A percentile compares a stretch with the other conserved stretches of the same genome.
phyloP scores from a whole-genome alignment of 2,888 invertebrate species.

The Parnassius orleans region DNA sequence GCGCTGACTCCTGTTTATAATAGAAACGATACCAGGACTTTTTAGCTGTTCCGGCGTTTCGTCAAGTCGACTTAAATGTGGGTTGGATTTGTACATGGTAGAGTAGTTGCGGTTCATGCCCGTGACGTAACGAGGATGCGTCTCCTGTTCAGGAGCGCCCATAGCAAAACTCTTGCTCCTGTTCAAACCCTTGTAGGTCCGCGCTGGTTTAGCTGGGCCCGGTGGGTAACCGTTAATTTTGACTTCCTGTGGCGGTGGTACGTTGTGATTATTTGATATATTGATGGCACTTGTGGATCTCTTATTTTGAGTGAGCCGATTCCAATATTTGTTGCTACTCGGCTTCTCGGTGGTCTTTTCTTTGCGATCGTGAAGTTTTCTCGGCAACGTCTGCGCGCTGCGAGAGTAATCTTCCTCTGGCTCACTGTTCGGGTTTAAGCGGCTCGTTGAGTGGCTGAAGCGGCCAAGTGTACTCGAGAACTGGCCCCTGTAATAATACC shows the following conservation, averaged over 20 bases:
- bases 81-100: slow-evolving; percentile 88
- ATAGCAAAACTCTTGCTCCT: slow-evolving; percentile 94
- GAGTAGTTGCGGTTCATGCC: slow-evolving; percentile 75
- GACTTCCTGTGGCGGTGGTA: slow-evolving; percentile 56
- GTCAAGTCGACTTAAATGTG: slow-evolving; percentile 86
- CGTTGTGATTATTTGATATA: slow-evolving; percentile 73
- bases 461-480: slow-evolving; percentile 89
- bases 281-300: slow-evolving; percentile 84
- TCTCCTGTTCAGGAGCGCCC: slow-evolving; percentile 82
- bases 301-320: slow-evolving; percentile 76
- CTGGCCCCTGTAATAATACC: slow-evolving; percentile 81
- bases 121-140: slow-evolving; percentile 71
- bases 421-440: slow-evolving; percentile 82
- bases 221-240: slow-evolving; percentile 74
- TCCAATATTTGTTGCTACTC: slow-evolving; percentile 71
- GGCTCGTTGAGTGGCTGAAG: slow-evolving; percentile 90
- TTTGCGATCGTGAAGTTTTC: slow-evolving; percentile 81
- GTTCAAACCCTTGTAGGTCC: slow-evolving; percentile 88
- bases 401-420: slow-evolving; percentile 77
- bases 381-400: slow-evolving; percentile 88
- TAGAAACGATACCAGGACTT: slow-evolving; percentile 92
- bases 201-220: slow-evolving; percentile 89
- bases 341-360: slow-evolving; percentile 70
- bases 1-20: slow-evolving; percentile 90
- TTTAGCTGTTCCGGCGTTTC: slow-evolving; percentile 87